These are phyloP conservation scores for Dermatemys mawii DNA, from an alignment of 2,113 vertebrate species.

Conservation along the genomic window DNA sequence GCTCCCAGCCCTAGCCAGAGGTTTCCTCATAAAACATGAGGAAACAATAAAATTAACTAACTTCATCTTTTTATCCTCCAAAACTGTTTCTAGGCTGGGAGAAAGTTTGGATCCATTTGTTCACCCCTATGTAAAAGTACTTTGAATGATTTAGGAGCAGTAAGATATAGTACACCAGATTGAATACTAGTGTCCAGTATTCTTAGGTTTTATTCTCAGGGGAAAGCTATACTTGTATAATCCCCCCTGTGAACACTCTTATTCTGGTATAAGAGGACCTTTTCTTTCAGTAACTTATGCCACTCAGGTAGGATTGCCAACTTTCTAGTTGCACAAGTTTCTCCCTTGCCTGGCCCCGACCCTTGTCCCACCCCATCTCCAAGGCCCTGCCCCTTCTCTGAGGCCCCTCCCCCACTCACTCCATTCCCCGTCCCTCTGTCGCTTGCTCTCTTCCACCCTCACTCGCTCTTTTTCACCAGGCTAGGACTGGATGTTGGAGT, in stretches of 20 bases:
- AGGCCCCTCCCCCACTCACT: too few relatives aligned
- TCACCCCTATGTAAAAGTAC: background rate
- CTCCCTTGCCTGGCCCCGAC: too few relatives aligned
- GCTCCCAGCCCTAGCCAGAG: background rate
- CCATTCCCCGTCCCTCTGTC: too few relatives aligned
- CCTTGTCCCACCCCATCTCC: too few relatives aligned
- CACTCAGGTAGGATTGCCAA: background rate
- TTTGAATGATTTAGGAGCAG: background rate
- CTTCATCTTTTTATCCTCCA: background rate
- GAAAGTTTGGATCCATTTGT: background rate
- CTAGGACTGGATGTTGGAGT: too few relatives aligned
- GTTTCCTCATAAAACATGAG: background rate
- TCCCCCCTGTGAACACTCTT: background rate
- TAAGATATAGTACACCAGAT: background rate
- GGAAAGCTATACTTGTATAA: background rate
- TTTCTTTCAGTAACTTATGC: background rate
- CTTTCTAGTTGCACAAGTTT: too few relatives aligned
- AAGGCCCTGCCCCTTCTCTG: too few relatives aligned
- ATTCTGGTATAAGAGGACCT: background rate
- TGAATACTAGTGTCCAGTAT: background rate
- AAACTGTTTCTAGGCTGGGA: background rate
- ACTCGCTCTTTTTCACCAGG: too few relatives aligned
- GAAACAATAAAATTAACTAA: background rate
- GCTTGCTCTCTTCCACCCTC: too few relatives aligned
- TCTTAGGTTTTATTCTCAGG: constrained; percentile 3